Conservation (phyloP, 2,888 invertebrate genomes). For the Drosophila pseudotakahashii region DNA sequence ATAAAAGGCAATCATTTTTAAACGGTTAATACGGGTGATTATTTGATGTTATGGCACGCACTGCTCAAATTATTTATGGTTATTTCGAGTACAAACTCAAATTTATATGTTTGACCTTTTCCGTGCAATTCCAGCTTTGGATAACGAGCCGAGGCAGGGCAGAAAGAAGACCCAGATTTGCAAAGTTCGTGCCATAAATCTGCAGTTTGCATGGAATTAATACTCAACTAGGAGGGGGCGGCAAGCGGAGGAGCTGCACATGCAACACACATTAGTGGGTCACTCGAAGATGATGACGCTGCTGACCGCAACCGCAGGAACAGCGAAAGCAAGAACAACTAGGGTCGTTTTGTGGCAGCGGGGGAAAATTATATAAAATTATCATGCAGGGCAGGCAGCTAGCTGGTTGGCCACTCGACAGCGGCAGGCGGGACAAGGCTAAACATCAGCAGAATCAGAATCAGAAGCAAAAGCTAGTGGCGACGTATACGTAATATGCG, state of each 20-base stretch:
- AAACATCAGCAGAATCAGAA: constrained; percentile 20
- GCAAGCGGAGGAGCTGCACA: constrained; percentile 40
- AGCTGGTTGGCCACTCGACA: constrained; percentile 63
- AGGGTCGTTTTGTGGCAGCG: constrained; percentile 32
- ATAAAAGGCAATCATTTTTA: constrained; percentile 7
- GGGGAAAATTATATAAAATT: constrained; percentile 75
- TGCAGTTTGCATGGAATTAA: constrained; percentile 55
- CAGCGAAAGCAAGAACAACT: background rate
- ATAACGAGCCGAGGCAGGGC: constrained; percentile 18
- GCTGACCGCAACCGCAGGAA: constrained; percentile 48
- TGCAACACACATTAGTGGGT: constrained; percentile 68
- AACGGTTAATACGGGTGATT: constrained; percentile 7
- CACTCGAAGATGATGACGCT: constrained; percentile 46
- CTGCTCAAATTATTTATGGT: constrained; percentile 25
- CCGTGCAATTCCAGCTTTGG: constrained; percentile 53
- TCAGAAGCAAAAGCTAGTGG: constrained; percentile 43
- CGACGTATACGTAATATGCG: constrained; percentile 62
- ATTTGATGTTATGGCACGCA: constrained; percentile 18
- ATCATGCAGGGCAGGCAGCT: constrained; percentile 73
- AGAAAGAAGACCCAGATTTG: constrained; percentile 31
- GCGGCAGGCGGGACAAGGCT: constrained; percentile 46
- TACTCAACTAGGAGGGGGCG: constrained; percentile 15
- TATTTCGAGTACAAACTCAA: constrained; percentile 13
- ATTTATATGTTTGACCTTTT: constrained; percentile 36
- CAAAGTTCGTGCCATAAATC: constrained; percentile 64